These are phyloP conservation scores for Drosophila asahinai DNA, from an alignment of 1,140 invertebrate species.

Conservation along the genomic window DNA sequence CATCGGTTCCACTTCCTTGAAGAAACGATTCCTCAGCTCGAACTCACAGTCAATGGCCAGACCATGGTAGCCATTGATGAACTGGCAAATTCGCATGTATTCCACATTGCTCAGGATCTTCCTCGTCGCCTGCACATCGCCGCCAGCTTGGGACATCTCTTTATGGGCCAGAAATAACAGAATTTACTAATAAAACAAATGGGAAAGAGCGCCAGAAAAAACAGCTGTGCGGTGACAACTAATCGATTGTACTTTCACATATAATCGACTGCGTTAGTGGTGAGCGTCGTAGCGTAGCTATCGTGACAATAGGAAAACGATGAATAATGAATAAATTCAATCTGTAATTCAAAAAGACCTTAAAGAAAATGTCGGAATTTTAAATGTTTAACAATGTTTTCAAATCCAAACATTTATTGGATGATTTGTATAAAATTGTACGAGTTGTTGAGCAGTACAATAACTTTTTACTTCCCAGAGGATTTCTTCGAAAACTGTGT, in stretches of 20 bases:
- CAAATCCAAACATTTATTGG: too few relatives aligned
- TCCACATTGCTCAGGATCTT: slow-evolving; percentile 57
- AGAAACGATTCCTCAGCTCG: slow-evolving; percentile 75
- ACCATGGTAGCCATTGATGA: slow-evolving; percentile 64
- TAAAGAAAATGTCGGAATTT: too few relatives aligned
- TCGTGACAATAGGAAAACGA: not conserved
- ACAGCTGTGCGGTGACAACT: slow-evolving; percentile 34
- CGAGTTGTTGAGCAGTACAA: too few relatives aligned
- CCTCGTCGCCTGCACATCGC: slow-evolving; percentile 19
- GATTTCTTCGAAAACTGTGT: too few relatives aligned
- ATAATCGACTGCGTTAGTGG: slow-evolving; percentile 6
- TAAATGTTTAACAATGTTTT: too few relatives aligned
- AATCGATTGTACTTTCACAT: not conserved
- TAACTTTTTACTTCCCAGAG: too few relatives aligned
- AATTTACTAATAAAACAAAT: slow-evolving; percentile 2
- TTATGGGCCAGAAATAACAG: slow-evolving; percentile 6
- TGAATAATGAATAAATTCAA: too few relatives aligned
- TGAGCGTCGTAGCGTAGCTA: not conserved
- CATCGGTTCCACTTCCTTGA: slow-evolving; percentile 81
- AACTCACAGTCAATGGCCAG: slow-evolving; percentile 83
- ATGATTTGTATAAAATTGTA: too few relatives aligned
- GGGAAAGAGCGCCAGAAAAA: slow-evolving; percentile 29
- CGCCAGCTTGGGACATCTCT: slow-evolving; percentile 36
- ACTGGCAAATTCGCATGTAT: slow-evolving; percentile 65
- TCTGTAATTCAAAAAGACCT: too few relatives aligned